phyloP scores from a whole-genome alignment of 2,888 invertebrate genomes.

The Athalia cordata region DNA sequence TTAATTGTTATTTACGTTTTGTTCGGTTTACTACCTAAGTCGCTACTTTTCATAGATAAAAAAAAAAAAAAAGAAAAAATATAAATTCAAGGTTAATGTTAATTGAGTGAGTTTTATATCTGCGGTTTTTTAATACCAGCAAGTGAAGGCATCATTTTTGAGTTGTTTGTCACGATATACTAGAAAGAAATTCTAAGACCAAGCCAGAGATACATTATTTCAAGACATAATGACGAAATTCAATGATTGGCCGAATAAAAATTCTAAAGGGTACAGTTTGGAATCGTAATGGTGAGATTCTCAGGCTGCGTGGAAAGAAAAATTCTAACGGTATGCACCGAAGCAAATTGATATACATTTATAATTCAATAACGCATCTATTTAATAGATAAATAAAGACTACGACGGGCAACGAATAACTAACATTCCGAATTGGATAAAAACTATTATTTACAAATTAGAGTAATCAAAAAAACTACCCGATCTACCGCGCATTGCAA shows the following conservation, averaged over 20 bases:
- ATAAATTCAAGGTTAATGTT: slow-evolving; percentile 53
- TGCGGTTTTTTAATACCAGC: slow-evolving; percentile 58
- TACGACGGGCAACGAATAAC: slow-evolving; percentile 1
- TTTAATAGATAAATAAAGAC: slow-evolving; percentile 31
- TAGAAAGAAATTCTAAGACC: slow-evolving; percentile 21
- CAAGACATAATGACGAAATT: background rate
- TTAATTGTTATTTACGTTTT: slow-evolving; percentile 38
- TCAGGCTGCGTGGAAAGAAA: background rate
- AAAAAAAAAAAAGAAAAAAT: background rate
- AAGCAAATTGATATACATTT: background rate
- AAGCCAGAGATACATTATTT: slow-evolving; percentile 2
- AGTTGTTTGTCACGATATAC: slow-evolving; percentile 39
- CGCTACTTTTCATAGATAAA: background rate
- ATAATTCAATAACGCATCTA: slow-evolving; percentile 36
- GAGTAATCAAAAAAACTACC: slow-evolving; percentile 13
- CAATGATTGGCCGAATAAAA: no score
- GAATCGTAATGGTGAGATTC: background rate
- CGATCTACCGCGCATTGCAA: background rate
- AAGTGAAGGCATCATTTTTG: slow-evolving; percentile 61
- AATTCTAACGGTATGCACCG: background rate
- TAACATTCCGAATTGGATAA: background rate
- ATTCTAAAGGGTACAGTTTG: no score
- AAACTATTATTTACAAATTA: slow-evolving; percentile 23
- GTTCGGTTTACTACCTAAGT: slow-evolving; percentile 46
- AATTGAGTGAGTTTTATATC: slow-evolving; percentile 57